Base-by-base conservation (phyloP, 2,888 invertebrate species). In the Pteria penguin region DNA sequence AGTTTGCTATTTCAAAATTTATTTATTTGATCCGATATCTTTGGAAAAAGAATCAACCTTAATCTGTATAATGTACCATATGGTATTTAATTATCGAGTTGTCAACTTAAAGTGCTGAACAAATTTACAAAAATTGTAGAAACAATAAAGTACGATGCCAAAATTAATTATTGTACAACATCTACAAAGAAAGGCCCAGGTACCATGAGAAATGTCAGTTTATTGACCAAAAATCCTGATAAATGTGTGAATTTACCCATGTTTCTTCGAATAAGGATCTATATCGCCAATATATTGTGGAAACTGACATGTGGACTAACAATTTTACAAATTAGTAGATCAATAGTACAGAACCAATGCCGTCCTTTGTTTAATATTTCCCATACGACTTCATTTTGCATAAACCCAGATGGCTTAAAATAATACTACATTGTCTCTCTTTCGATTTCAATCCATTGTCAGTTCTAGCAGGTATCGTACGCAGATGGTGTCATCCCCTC, bases 401-500 rank as follows among this genome's bases (percentile, higher is more conserved):
- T 11, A 26, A 60, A 26, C 60, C 60, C 60, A 60, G 22, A 60
- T 60, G 60, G 60, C 60, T 60, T 60, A 26, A 26, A 45, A 45
- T 45, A 45, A 45, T 45, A n/a, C 18, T 45, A 18, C 45, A 45
- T 45, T 45, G 45, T 57, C 8, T 57, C 22, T 8, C 57, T 27
- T 26, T 60, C 27, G 27, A 26, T 60, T 24, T 26, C 27, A 60
- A 60, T 60, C 60, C 24, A 60, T 60, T 60, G 14, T 26, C 60
- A 29, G 27, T 18, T 5, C 27, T 27, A 26, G 60, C 60, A 60
- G 60, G 60, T 60, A 60, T 24, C 22, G n/a, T 27, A 26, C 24
- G 60, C 60, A 60, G 60, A 60, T 60, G 60, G 60, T 27, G 45
- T 45, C 45, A 45, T 45, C 45, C 45, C 45, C 45, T 45, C 18